Percentiles rank a stretch among this genome's conserved stretches.
Conservation (phyloP, 1,140 invertebrate species). For the Theocolax elegans region DNA sequence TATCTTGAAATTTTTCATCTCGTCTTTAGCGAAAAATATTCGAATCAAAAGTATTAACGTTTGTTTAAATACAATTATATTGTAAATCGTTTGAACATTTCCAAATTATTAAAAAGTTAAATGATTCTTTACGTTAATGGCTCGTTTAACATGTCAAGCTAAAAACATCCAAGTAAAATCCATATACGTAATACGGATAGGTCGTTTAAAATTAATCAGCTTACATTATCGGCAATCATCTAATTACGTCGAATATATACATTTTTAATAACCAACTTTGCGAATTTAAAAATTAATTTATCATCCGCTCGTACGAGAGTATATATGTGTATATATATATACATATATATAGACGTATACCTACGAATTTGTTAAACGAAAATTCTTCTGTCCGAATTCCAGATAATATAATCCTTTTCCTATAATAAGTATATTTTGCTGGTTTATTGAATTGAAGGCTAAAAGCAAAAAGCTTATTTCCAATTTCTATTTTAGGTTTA, state of each 20-base stretch:
- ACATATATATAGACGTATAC: too few species aligned
- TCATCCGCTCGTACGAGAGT: neutral
- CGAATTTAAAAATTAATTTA: constrained; percentile 10
- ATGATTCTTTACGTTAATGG: neutral
- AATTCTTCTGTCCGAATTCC: neutral
- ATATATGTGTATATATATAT: too few species aligned
- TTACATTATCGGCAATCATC: neutral
- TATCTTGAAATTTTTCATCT: too few species aligned
- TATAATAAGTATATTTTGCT: constrained; percentile 17
- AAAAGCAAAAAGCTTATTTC: constrained; percentile 3
- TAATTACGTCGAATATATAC: neutral
- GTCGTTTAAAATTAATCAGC: constrained; percentile 13
- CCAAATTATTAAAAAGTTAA: neutral
- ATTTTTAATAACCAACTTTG: neutral
- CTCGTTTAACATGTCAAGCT: neutral
- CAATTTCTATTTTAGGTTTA: constrained; percentile 3
- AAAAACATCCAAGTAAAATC: neutral
- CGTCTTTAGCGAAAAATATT: too few species aligned
- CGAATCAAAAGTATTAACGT: too few species aligned
- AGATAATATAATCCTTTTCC: neutral
- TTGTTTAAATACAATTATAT: too few species aligned
- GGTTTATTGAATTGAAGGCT: neutral
- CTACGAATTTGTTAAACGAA: neutral
- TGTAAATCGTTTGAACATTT: neutral
- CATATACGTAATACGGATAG: neutral